These are phyloP conservation scores for Nothura maculosa DNA, from an alignment of 2,797 vertebrate species.

Conservation along the genomic window DNA sequence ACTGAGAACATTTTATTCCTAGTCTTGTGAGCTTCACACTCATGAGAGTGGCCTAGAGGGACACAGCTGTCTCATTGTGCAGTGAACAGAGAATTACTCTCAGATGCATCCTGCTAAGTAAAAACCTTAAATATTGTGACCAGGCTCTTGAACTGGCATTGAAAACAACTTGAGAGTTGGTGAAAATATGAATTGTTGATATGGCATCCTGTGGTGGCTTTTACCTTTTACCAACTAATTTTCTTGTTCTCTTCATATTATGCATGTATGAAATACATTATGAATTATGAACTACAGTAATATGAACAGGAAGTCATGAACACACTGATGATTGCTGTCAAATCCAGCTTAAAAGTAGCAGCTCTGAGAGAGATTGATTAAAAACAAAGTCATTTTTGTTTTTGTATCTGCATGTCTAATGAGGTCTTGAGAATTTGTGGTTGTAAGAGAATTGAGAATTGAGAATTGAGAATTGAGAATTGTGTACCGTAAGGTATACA, in stretches of 20 bases:
- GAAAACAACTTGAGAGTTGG: neutral
- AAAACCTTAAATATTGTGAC: neutral
- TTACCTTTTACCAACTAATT: neutral
- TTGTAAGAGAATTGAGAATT: no score
- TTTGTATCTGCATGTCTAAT: neutral
- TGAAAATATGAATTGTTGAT: neutral
- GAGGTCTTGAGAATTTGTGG: neutral
- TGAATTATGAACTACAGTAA: neutral
- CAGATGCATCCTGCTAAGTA: neutral
- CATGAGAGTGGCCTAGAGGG: neutral
- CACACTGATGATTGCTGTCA: neutral
- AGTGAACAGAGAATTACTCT: slow-evolving; percentile 20
- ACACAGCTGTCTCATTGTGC: slow-evolving; percentile 33
- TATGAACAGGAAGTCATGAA: neutral
- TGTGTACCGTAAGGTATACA: fast-evolving
- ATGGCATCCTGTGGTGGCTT: neutral
- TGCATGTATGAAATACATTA: neutral
- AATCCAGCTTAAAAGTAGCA: neutral
- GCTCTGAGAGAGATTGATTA: neutral
- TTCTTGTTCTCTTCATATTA: neutral
- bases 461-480: no score
- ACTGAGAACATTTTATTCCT: slow-evolving; percentile 30
- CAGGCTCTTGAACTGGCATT: slow-evolving; percentile 20
- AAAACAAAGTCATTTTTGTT: neutral
- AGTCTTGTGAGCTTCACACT: slow-evolving; percentile 12